Evolutionary conservation across 2,888 invertebrate species (phyloP), one percentile per base, ranked within the genome.

Genomic region (Strigamia crassipes): DNA sequence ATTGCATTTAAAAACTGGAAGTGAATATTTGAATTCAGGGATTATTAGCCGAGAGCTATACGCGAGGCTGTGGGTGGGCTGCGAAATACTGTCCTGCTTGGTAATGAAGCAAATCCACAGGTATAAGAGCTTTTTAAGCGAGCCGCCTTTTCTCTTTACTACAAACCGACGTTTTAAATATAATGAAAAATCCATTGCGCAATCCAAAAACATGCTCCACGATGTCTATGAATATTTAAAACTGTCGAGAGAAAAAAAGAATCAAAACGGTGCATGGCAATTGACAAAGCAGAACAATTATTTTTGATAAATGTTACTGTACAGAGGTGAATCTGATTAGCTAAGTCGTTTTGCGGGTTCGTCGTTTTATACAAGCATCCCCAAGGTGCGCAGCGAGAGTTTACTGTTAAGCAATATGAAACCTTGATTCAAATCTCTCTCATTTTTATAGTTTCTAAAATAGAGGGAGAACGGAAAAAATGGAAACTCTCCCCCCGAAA

Each of bases 341-440:
- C 61, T 66, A 66, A 66, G 61, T 66, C 61, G 61, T 66, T 66
- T 66, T 66, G 61, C 61, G 61, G 61, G 61, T 66, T 66, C 61
- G 21, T 66, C 61, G 61, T 66, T 66, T 66, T 66, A 66, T 66
- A 66, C 61, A 66, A 66, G 61, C 61, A 66, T 18, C 61, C 61
- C 61, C 61, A 66, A 66, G 61, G 61, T 66, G 61, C 61, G 61
- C 61, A 66, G 61, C 61, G 23, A 66, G 61, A 23, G 61, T 66
- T 66, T 66, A 66, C 61, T 66, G 23, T 66, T 66, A 23, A 66
- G 61, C 61, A 66, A 66, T 66, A 66, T 66, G 61, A 66, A 66
- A 66, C 61, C 61, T 66, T 66, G 61, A 66, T 66, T 66, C 61
- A 66, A 66, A 66, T 66, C 61, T 66, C 61, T 66, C 61, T 66